Percentiles rank a stretch among this genome's conserved stretches.
Conservation (phyloP, 2,113 vertebrate species). For the Junco hyemalis region DNA sequence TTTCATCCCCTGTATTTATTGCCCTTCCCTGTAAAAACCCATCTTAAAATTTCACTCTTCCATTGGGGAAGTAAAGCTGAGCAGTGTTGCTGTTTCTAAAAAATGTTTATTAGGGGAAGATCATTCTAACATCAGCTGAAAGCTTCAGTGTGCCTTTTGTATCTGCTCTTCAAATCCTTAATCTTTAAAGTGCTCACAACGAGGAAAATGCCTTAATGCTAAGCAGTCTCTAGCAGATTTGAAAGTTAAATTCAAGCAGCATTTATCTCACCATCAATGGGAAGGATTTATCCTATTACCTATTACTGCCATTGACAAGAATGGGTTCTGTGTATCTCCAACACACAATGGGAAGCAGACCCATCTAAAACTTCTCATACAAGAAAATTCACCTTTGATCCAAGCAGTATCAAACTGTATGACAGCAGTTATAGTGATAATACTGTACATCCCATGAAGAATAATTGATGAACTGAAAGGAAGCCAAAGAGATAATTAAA, state of each 20-base stretch:
- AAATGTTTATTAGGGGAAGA: not conserved
- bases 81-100: not conserved
- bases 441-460: not conserved
- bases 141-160: not conserved
- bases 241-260: conserved; percentile 46
- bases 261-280: conserved; percentile 45
- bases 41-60: not conserved
- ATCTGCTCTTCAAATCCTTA: conserved; percentile 22
- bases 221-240: conserved; percentile 29
- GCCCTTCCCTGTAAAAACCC: not conserved
- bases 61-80: not conserved
- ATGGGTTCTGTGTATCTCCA: not conserved
- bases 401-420: not conserved
- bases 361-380: not conserved
- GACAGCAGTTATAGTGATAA: not conserved
- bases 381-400: not conserved
- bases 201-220: conserved; percentile 25
- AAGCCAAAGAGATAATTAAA: not conserved
- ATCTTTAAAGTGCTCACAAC: conserved; percentile 27
- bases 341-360: not conserved
- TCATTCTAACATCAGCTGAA: not conserved
- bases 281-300: conserved; percentile 49
- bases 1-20: not conserved
- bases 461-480: conserved; percentile 19
- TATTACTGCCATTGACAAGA: conserved; percentile 11